A percentile compares a stretch with the other conserved stretches of the same genome.
Conservation (phyloP, 1,140 invertebrate species). For the Apocrypta bakeri region DNA sequence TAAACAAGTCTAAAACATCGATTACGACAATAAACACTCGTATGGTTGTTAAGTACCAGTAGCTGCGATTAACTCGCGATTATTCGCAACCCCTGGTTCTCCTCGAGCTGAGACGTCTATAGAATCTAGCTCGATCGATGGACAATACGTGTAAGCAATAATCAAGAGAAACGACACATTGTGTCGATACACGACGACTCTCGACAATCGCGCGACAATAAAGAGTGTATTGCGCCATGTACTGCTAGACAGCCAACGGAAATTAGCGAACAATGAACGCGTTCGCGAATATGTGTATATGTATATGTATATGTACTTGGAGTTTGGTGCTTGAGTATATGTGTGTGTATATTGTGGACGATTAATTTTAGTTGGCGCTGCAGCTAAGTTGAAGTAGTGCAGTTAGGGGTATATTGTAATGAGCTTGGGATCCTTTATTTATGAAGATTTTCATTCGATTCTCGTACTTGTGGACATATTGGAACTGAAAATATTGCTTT, state of each 20-base stretch:
- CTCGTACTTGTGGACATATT: too few relatives aligned
- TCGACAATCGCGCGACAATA: constrained; percentile 35
- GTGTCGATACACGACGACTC: background rate
- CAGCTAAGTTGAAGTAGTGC: background rate
- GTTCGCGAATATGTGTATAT: background rate
- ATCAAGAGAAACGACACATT: background rate
- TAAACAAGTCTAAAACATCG: constrained; percentile 6
- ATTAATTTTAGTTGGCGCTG: constrained; percentile 1
- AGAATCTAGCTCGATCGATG: background rate
- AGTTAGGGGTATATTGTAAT: background rate
- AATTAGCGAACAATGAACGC: constrained; percentile 70
- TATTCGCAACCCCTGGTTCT: background rate
- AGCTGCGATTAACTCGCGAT: background rate
- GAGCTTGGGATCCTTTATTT: background rate
- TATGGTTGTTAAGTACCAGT: background rate
- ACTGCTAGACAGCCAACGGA: constrained; percentile 62
- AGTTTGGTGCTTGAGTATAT: background rate
- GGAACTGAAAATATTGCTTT: too few relatives aligned
- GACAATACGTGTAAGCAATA: background rate
- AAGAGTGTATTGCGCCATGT: background rate
- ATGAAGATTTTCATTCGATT: background rate
- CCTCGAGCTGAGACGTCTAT: background rate
- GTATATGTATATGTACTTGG: background rate
- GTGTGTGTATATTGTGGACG: background rate
- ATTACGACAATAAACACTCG: background rate